Base-by-base conservation (phyloP, 2,113 vertebrate genomes). In the Elgaria multicarinata region DNA sequence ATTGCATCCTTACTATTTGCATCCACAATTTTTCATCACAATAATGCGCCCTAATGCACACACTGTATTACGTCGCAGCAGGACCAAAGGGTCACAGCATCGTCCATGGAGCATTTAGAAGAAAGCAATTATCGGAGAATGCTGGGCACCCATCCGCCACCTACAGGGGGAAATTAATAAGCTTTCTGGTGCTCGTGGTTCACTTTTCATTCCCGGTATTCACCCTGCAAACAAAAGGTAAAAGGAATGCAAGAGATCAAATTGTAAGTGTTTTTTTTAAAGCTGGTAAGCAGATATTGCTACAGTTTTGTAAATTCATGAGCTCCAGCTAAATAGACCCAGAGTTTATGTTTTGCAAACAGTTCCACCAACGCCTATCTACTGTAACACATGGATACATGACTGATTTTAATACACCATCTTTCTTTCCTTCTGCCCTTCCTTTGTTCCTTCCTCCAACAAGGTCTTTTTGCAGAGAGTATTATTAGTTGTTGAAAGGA, bases 1-100 rank as follows among this genome's bases (percentile, higher is more conserved):
- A 84, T 71, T 22, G 24, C 24, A 22, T 75, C 31, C 36, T 26
- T 39, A 26, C 28, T 62, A 87, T 90, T 87, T 90, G 66, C 88
- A 85, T 87, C 83, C 75, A 53, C 85, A 87, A 87, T 85, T 74
- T 83, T 78, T 87, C 74, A 85, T 80, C 84, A 92, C 74, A 84
- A 87, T 87, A 87, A 84, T 83, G 53, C n/a, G 31, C 53, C 66
- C 72, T 62, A 50, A 82, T 83, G 79, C 74, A 92, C 72, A 90
- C 85, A 8, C 55, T 62, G 36, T 62, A 78, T 83, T 90, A 64
- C 72, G 78, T 71, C 86, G 1, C 90, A 84, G 74, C 86, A 62
- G 50, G 74, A 58, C 64, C 24, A 33, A 58, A 76, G 67, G n/a
- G 28, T 53, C 79, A 22, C 79, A 71, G 62, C 80, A 74, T 55